Conservation (phyloP, 53 echinoderm and acorn worm species). For the Stichopus horrens region DNA sequence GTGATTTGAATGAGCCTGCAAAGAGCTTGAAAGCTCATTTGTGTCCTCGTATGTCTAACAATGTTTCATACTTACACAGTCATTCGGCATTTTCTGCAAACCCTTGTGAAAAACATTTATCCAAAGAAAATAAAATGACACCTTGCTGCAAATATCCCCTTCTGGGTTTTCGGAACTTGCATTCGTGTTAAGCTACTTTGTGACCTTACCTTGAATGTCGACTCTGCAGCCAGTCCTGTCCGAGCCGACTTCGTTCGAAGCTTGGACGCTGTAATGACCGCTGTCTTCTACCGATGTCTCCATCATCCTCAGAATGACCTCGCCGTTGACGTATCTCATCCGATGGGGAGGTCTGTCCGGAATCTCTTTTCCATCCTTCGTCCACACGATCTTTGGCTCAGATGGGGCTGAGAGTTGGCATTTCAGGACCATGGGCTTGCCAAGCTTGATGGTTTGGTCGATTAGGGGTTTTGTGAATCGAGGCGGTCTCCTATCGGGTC, state of each 20-base stretch:
- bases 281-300: constrained; percentile 34
- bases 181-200: background rate
- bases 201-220: constrained; percentile 11
- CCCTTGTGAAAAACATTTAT: background rate
- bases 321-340: constrained; percentile 45
- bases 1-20: too few relatives aligned
- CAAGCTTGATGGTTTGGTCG: constrained; percentile 47
- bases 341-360: constrained; percentile 31
- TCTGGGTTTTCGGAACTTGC: background rate
- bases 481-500: constrained; percentile 41
- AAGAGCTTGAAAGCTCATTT: too few relatives aligned
- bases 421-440: constrained; percentile 45
- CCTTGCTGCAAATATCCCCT: background rate
- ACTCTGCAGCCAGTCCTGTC: constrained; percentile 29
- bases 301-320: constrained; percentile 48
- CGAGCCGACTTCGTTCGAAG: constrained; percentile 29
- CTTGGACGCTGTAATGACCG: constrained; percentile 21
- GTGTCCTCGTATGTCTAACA: too few relatives aligned
- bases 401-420: constrained; percentile 35
- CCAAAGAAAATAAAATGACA: background rate
- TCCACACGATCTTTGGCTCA: constrained; percentile 31
- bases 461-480: constrained; percentile 14
- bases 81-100: too few relatives aligned
- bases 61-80: too few relatives aligned
- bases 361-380: constrained; percentile 27